Percentiles rank a stretch among this genome's conserved stretches.
Conservation (phyloP, 2,113 vertebrate species). For the Azemiops feae region DNA sequence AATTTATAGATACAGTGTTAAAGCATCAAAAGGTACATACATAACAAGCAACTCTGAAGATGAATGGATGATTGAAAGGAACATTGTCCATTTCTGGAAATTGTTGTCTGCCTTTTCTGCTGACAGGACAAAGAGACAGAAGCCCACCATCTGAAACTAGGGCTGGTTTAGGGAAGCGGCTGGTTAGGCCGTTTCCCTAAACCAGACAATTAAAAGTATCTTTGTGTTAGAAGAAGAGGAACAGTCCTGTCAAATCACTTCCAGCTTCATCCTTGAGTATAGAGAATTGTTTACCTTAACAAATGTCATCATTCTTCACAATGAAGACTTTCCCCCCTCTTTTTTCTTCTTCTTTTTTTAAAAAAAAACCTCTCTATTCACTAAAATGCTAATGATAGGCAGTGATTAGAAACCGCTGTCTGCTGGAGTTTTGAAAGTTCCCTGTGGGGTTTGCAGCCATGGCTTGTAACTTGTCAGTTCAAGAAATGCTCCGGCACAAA, state of each 20-base stretch:
- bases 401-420: constrained; percentile 80
- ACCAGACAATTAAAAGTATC: background rate
- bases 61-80: background rate
- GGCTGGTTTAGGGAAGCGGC: background rate
- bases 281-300: constrained; percentile 54
- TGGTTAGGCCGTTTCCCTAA: background rate
- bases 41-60: background rate
- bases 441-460: constrained; percentile 72
- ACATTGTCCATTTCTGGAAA: background rate
- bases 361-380: constrained; percentile 70
- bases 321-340: constrained; percentile 72
- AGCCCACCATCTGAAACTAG: background rate
- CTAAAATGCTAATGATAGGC: constrained; percentile 78
- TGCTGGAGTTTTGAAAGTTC: constrained; percentile 75
- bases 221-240: background rate
- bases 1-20: background rate
- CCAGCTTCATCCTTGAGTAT: constrained; percentile 48
- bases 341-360: background rate
- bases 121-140: background rate
- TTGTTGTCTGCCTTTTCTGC: background rate
- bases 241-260: background rate
- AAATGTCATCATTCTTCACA: constrained; percentile 55
- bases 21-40: background rate
- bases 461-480: constrained; percentile 75
- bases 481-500: constrained; percentile 72